Base-by-base conservation (phyloP, 1,140 invertebrate genomes). In the Lepidurus arcticus region DNA sequence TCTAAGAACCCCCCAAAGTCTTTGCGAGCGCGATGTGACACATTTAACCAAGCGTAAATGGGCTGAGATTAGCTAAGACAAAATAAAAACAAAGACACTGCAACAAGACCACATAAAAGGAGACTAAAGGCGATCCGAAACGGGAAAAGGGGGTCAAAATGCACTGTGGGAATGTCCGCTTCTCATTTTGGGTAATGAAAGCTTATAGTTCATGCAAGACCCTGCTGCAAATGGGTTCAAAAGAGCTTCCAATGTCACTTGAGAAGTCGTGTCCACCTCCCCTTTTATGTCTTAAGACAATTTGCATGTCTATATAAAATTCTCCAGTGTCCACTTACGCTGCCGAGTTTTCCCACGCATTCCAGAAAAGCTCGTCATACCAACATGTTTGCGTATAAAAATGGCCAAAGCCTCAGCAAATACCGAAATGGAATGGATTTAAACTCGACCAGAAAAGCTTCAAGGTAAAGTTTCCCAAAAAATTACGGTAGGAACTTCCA, bases 301-400 rank as follows among this genome's bases (percentile, higher is more conserved):
- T 65, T 65, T 65, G 74, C 74, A 44, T 75, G 34, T 75, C 43
- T 75, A 13, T 75, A 75, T 75, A 44, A 75, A 73, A 65, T 65
- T 65, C 53, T 65, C 53, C 13, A 65, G 53, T 65, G 13, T 65
- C 53, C 53, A 21, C n/a, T 65, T 65, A 65, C 53, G 16, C 16
- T 21, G 21, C 16, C 16, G 43, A 16, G 43, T 75, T 42, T 75
- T 42, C 43, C 43, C 43, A 75, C 43, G 43, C 43, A 75, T 42
- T 44, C 43, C 43, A 42, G 11, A 16, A 75, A 53, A 77, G 42
- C n/a, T 45, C 34, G 24, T 53, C 53, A 26, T 73, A 16, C 76
- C 47, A 53, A 77, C 44, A 73, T 34, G 53, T 73, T 45, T 73
- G 53, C 44, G 42, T 34, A 42, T 74, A 34, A 77, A 76, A 76